These are phyloP conservation scores for Vanacampus margaritifer DNA, from an alignment of 2,113 vertebrate genomes.

Conservation along the genomic window DNA sequence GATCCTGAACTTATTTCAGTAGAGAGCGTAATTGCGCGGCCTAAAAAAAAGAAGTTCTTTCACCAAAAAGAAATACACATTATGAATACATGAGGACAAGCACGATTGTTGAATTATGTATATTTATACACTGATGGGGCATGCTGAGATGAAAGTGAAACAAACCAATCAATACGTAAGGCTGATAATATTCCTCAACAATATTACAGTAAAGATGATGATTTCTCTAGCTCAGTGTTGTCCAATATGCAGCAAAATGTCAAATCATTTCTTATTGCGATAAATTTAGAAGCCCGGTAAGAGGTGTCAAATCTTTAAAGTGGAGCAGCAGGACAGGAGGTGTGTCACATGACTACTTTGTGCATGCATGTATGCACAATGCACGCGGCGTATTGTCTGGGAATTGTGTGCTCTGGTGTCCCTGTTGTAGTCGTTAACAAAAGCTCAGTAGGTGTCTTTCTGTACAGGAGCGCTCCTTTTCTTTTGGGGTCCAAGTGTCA, in stretches of 20 bases:
- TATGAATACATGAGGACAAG: slow-evolving; percentile 12
- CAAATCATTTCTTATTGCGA: neutral
- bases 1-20: slow-evolving; percentile 25
- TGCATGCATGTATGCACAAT: slow-evolving; percentile 25
- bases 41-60: neutral
- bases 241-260: neutral
- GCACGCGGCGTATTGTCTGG: slow-evolving; percentile 27
- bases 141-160: slow-evolving; percentile 15
- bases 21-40: neutral
- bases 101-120: slow-evolving; percentile 7
- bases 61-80: slow-evolving; percentile 1
- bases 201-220: neutral
- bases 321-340: slow-evolving; percentile 26
- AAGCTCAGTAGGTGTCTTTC: slow-evolving; percentile 38
- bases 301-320: slow-evolving; percentile 5
- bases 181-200: neutral
- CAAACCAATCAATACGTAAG: neutral
- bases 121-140: neutral
- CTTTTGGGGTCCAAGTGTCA: neutral
- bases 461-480: neutral
- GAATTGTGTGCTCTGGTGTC: slow-evolving; percentile 25
- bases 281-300: slow-evolving; percentile 1
- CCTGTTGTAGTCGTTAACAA: slow-evolving; percentile 33
- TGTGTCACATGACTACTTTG: slow-evolving; percentile 7
- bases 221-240: neutral